Evolutionary conservation across 2,797 vertebrate species (phyloP).

Genomic region (Loris lydekkerianus): DNA sequence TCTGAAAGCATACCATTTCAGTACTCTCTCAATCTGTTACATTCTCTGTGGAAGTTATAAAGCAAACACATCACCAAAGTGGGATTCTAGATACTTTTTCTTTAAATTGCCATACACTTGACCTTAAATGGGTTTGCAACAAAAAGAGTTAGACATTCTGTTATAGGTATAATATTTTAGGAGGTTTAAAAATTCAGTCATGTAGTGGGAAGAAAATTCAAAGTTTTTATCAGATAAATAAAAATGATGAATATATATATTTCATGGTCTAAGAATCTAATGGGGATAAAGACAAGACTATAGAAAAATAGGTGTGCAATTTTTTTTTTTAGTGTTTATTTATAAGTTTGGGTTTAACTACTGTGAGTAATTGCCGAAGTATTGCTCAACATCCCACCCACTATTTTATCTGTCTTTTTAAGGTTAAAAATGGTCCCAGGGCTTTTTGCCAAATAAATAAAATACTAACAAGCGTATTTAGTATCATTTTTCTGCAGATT

Average conservation of each 20-base stretch:
- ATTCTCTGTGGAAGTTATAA: slow-evolving; percentile 42
- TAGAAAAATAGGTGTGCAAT: background rate
- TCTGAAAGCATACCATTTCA: slow-evolving; percentile 42
- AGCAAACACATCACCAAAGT: slow-evolving; percentile 47
- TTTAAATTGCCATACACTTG: background rate
- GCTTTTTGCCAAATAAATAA: slow-evolving; percentile 56
- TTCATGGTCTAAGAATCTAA: slow-evolving; percentile 8
- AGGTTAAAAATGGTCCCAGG: slow-evolving; percentile 36
- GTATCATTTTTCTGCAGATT: slow-evolving; percentile 60
- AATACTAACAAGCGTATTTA: slow-evolving; percentile 55
- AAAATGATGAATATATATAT: slow-evolving; percentile 49
- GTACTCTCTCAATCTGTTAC: background rate
- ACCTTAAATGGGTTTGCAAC: slow-evolving; percentile 7
- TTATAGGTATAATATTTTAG: slow-evolving; percentile 46
- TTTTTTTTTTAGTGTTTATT: slow-evolving; percentile 59
- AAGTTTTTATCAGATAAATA: slow-evolving; percentile 59
- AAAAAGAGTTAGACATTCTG: slow-evolving; percentile 42
- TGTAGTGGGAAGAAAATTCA: background rate
- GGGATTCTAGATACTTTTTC: background rate
- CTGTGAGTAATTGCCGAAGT: background rate
- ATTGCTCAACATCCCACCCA: slow-evolving; percentile 7
- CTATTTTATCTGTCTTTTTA: slow-evolving; percentile 18
- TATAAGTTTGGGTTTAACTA: slow-evolving; percentile 32
- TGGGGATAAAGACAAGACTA: slow-evolving; percentile 28
- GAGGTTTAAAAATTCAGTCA: slow-evolving; percentile 32